phyloP scores from a whole-genome alignment of 1,140 invertebrate species.

The Rhyzopertha dominica region DNA sequence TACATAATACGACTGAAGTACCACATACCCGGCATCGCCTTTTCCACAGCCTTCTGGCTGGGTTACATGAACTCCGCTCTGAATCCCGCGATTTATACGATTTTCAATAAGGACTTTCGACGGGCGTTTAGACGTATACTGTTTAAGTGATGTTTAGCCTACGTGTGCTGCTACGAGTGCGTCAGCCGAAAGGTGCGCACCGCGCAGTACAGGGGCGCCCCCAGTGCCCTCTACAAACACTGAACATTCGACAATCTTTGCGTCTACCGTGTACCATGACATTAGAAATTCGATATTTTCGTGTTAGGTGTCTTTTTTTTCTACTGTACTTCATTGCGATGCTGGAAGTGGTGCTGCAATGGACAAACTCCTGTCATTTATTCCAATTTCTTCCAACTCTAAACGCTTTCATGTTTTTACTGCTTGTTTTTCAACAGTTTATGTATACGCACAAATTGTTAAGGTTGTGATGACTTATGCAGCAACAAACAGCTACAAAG shows the following conservation, averaged over 20 bases:
- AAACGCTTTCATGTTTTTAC: too few relatives aligned
- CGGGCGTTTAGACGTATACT: conserved; percentile 91
- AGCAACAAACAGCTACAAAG: too few relatives aligned
- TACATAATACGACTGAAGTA: conserved; percentile 84
- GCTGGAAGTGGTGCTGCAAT: too few relatives aligned
- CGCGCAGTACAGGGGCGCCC: conserved; percentile 55
- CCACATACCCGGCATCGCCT: conserved; percentile 76
- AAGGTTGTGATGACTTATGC: too few relatives aligned
- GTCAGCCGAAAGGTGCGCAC: conserved; percentile 54
- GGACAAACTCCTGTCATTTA: too few relatives aligned
- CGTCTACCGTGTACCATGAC: conserved; percentile 17
- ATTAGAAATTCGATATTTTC: not conserved
- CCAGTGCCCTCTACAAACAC: conserved; percentile 46
- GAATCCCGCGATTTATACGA: conserved; percentile 97
- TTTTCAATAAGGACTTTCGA: conserved; percentile 98
- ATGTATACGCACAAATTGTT: too few relatives aligned
- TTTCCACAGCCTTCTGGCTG: conserved; percentile 96
- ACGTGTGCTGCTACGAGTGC: conserved; percentile 67
- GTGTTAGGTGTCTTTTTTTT: too few relatives aligned
- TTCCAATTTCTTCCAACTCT: too few relatives aligned
- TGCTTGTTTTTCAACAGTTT: too few relatives aligned
- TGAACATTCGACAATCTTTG: conserved; percentile 23
- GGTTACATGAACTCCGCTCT: conserved; percentile 98
- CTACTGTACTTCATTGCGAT: too few relatives aligned
- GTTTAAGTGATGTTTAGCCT: conserved; percentile 85